A percentile compares a stretch with the other conserved stretches of the same genome.
Conservation (phyloP, 1,140 invertebrate genomes). For the Drosophila mojavensis region DNA sequence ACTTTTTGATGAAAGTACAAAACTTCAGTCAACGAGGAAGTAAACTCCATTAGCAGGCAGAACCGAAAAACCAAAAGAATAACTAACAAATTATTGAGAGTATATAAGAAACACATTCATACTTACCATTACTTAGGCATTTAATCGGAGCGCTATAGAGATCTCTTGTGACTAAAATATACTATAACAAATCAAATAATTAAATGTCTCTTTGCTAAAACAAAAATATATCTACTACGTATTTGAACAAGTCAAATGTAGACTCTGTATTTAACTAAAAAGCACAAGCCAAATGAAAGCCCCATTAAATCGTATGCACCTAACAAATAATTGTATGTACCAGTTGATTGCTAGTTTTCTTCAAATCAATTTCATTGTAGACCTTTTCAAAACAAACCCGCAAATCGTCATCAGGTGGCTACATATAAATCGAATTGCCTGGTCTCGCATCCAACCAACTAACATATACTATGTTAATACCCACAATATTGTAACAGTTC, state of each 20-base stretch:
- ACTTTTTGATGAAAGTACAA: slow-evolving; percentile 75
- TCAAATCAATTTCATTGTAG: no score
- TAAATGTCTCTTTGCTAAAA: slow-evolving; percentile 31
- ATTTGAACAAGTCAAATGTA: slow-evolving; percentile 31
- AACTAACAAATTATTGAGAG: slow-evolving; percentile 5
- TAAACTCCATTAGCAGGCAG: slow-evolving; percentile 54
- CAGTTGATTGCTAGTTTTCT: background rate
- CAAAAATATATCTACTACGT: slow-evolving; percentile 10
- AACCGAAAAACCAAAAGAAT: slow-evolving; percentile 23
- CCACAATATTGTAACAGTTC: slow-evolving; percentile 76
- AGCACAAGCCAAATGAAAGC: slow-evolving; percentile 48
- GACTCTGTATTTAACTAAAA: slow-evolving; percentile 23
- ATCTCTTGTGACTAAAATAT: background rate
- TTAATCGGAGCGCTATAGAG: background rate
- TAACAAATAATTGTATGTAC: slow-evolving; percentile 22
- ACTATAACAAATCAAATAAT: background rate
- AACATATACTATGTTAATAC: slow-evolving; percentile 54
- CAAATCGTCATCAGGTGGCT: no score
- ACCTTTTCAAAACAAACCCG: no score
- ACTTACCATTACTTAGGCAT: slow-evolving; percentile 3
- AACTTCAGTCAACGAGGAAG: slow-evolving; percentile 60
- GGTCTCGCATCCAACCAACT: slow-evolving; percentile 53
- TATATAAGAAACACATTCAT: slow-evolving; percentile 52
- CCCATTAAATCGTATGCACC: slow-evolving; percentile 50
- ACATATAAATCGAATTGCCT: slow-evolving; percentile 16